Conservation (phyloP, 2,797 vertebrate species). For the Phyllotis vaccarum region DNA sequence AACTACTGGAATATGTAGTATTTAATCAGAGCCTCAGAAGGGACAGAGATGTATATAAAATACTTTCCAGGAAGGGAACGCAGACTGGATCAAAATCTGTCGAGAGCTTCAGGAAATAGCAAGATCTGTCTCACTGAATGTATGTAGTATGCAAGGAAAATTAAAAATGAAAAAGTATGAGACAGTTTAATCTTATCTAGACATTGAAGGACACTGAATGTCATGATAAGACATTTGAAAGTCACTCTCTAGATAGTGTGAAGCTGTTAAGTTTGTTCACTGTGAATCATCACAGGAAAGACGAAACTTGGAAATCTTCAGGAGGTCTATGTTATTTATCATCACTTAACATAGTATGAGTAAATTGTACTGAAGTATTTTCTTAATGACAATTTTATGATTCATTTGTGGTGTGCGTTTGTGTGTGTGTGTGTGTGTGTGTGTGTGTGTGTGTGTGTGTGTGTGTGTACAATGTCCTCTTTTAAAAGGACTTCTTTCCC, state of each 20-base stretch:
- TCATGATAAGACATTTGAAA: conserved; percentile 49
- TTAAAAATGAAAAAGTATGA: background rate
- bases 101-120: background rate
- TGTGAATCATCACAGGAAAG: conserved; percentile 24
- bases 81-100: background rate
- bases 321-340: background rate
- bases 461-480: background rate
- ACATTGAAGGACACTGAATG: conserved; percentile 20
- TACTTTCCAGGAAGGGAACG: background rate
- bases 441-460: background rate
- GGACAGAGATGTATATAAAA: background rate
- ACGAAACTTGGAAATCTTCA: conserved; percentile 17
- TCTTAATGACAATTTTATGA: too few species aligned
- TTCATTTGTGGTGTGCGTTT: too few species aligned
- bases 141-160: background rate
- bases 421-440: too few species aligned
- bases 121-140: background rate
- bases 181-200: conserved; percentile 21
- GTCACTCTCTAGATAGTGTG: background rate
- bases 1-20: background rate
- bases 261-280: conserved; percentile 30
- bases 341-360: background rate
- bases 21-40: background rate
- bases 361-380: background rate
- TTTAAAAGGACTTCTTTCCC: background rate